Conservation (phyloP, 2,797 vertebrate species). For the Lycodopsis pacificus region DNA sequence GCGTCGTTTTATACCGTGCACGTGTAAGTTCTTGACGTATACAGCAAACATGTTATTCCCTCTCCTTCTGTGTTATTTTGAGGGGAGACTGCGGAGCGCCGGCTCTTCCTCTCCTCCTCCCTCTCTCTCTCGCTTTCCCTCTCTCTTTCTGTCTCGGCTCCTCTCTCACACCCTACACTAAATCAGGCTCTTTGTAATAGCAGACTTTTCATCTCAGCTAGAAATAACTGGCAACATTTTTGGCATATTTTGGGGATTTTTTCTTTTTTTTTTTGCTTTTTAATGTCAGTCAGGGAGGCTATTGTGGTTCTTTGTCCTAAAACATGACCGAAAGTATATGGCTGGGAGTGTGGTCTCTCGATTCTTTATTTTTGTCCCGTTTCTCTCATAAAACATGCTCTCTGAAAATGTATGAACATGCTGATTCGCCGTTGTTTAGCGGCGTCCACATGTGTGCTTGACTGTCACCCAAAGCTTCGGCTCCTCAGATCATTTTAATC, state of each 20-base stretch:
- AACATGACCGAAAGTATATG: constrained; percentile 79
- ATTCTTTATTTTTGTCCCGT: constrained; percentile 71
- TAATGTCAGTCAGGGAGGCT: constrained; percentile 71
- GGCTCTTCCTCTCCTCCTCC: constrained; percentile 68
- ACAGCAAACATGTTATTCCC: constrained; percentile 84
- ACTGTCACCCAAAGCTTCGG: constrained; percentile 49
- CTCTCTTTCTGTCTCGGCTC: constrained; percentile 62
- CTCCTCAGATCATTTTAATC: constrained; percentile 41
- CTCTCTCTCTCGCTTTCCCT: constrained; percentile 32
- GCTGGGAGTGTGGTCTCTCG: constrained; percentile 67
- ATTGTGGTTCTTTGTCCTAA: constrained; percentile 79
- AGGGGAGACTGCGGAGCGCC: constrained; percentile 84
- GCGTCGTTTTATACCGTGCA: constrained; percentile 58
- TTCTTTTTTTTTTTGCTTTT: constrained; percentile 42
- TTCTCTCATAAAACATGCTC: constrained; percentile 63
- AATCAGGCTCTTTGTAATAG: constrained; percentile 83
- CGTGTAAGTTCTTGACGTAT: constrained; percentile 75
- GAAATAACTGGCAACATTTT: constrained; percentile 83
- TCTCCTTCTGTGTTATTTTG: constrained; percentile 84
- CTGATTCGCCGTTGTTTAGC: constrained; percentile 53
- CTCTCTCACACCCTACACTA: constrained; percentile 82
- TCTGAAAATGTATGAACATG: constrained; percentile 68
- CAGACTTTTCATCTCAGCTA: constrained; percentile 81
- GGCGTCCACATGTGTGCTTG: constrained; percentile 28
- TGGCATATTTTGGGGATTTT: constrained; percentile 74